phyloP scores from a whole-genome alignment of 2,797 vertebrate species.

The Danio jaintianensis region DNA sequence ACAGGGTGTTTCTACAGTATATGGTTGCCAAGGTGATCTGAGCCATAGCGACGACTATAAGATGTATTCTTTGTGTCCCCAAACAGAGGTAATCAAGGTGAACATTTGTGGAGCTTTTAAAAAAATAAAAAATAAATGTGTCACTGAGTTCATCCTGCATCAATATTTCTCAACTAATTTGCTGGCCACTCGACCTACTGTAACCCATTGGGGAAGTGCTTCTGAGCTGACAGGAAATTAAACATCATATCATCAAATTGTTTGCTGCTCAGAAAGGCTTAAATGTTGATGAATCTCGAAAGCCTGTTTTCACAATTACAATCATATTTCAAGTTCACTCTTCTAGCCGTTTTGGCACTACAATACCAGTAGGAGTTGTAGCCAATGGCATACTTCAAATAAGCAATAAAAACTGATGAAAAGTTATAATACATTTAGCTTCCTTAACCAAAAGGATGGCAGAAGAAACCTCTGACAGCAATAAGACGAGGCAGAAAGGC shows the following conservation, averaged over 20 bases:
- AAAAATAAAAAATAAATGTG: background rate
- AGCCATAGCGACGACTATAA: background rate
- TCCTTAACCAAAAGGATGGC: background rate
- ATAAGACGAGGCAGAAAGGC: background rate
- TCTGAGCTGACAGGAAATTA: conserved; percentile 35
- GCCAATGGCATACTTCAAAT: background rate
- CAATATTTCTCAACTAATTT: conserved; percentile 37
- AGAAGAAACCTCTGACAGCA: conserved; percentile 12
- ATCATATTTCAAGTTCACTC: conserved; percentile 1
- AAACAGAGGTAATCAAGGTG: conserved; percentile 24
- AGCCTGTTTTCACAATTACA: background rate
- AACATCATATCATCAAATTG: conserved; percentile 10
- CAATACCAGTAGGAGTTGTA: background rate
- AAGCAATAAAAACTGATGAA: conserved; percentile 1
- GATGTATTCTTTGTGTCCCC: background rate
- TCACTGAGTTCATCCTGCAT: background rate
- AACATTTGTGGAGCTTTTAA: conserved; percentile 28
- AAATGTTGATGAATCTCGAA: conserved; percentile 21
- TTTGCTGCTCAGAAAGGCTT: conserved; percentile 3
- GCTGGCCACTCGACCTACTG: conserved; percentile 26
- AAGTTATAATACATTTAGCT: background rate
- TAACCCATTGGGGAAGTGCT: conserved; percentile 6
- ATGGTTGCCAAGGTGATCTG: too few species aligned
- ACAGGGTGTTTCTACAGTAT: too few species aligned
- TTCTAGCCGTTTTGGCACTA: background rate